Evolutionary conservation across 1,140 invertebrate genomes (phyloP), one percentile per base, ranked within the genome.

Genomic region (Pinna nobilis): DNA sequence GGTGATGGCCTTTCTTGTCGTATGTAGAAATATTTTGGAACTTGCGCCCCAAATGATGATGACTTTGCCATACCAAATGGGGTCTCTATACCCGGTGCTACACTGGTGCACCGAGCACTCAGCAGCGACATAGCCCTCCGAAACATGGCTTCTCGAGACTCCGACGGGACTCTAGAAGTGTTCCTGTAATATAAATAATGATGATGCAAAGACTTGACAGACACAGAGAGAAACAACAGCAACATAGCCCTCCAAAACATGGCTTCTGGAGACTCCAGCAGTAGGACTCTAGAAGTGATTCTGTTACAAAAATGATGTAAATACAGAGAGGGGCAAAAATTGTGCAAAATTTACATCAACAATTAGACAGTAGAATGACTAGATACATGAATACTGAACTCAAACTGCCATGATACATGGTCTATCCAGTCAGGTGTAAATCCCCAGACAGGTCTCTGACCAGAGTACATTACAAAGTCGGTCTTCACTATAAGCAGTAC

Each of bases 1-100:
- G 82, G 81, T 32, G 60, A 18, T 32, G 84, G 84, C 50, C 67
- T 79, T 11, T 77, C 57, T 50, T 86, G 84, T 39, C 76, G 60
- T 30, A 86, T 76, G 59, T 82, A 84, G 77, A 84, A 86, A 66
- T 84, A 83, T 44, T 80, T 55, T 20, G 82, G 81, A 1, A 73
- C 55, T n/a, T 75, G 69, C 11, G 66, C 47, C 20, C 82, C 81
- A 51, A 76, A 79, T 18, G 81, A 64, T 5, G 66, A 47, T 15
- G 74, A 65, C 20, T 65, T 57, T 20, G 64, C 41, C 20, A 33
- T 68, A 23, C 73, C 70, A 18, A 77, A 79, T 20, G 81, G 77
- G 6, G 71, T 74, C 60, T 72, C 64, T 33, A 67, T 57, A 9
- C 67, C 59, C 6, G 47, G 64, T 30, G 50, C 55, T 35, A 57